phyloP scores from a whole-genome alignment of 2,113 vertebrate species.

The Physeter macrocephalus region DNA sequence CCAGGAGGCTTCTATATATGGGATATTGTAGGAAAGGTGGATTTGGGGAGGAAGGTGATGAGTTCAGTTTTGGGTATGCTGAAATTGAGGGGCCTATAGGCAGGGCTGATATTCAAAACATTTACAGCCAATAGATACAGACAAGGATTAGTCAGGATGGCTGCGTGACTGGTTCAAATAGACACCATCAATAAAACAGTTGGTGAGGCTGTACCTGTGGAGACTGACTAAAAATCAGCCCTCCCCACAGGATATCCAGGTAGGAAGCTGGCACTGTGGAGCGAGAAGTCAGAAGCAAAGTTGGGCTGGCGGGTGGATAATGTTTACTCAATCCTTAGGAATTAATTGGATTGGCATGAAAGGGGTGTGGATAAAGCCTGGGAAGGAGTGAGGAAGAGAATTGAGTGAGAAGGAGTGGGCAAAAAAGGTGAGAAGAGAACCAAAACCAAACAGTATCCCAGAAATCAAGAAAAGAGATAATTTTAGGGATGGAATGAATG shows the following conservation, averaged over 20 bases:
- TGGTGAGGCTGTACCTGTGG: background rate
- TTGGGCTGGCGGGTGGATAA: background rate
- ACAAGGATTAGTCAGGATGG: background rate
- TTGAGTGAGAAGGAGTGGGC: background rate
- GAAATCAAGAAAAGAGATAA: background rate
- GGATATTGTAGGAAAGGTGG: background rate
- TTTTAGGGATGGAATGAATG: conserved; percentile 4
- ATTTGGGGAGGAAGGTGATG: background rate
- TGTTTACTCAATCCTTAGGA: background rate
- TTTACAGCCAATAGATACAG: background rate
- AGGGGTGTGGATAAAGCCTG: background rate
- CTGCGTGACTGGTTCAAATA: background rate
- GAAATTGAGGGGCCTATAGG: background rate
- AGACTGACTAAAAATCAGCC: background rate
- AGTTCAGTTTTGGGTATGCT: background rate
- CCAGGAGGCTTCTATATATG: background rate
- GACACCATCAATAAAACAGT: background rate
- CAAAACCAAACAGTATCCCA: background rate
- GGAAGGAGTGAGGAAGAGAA: background rate
- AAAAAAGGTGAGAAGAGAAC: background rate
- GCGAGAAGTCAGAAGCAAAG: background rate
- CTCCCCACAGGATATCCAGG: background rate
- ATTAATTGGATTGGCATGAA: background rate
- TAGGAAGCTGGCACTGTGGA: background rate
- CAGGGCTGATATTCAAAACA: background rate